phyloP scores from a whole-genome alignment of 2,888 invertebrate species.

The Drosophila koepferae region DNA sequence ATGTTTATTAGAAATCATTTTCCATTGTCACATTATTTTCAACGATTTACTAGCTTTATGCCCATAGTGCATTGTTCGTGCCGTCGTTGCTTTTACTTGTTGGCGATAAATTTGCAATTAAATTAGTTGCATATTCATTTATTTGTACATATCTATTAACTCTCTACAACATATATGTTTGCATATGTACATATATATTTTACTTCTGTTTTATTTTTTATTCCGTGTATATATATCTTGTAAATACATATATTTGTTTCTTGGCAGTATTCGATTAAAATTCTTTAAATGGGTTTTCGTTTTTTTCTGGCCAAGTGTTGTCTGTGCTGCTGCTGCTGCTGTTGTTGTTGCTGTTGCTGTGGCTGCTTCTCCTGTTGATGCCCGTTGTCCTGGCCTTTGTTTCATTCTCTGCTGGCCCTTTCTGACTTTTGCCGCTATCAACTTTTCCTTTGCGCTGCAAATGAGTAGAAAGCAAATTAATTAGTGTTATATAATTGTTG shows the following conservation, averaged over 20 bases:
- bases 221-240: constrained; percentile 44
- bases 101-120: constrained; percentile 10
- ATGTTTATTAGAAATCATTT: constrained; percentile 60
- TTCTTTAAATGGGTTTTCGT: constrained; percentile 63
- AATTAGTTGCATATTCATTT: constrained; percentile 35
- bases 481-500: constrained; percentile 1
- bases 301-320: constrained; percentile 37
- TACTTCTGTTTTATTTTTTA: constrained; percentile 17
- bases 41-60: constrained; percentile 16
- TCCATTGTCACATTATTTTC: constrained; percentile 23
- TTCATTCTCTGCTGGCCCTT: constrained; percentile 27
- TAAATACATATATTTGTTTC: constrained; percentile 66
- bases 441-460: not conserved
- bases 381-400: constrained; percentile 9
- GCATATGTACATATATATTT: constrained; percentile 16
- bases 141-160: constrained; percentile 14
- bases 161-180: constrained; percentile 25
- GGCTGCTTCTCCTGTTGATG: constrained; percentile 6
- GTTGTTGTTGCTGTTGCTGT: constrained; percentile 1
- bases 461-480: constrained; percentile 4
- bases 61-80: constrained; percentile 23
- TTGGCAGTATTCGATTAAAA: constrained; percentile 80
- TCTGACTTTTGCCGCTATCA: constrained; percentile 3
- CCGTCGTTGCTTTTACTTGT: not conserved
- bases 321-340: constrained; percentile 8